phyloP scores from a whole-genome alignment of 2,888 invertebrate genomes.

The Norana najaformis region DNA sequence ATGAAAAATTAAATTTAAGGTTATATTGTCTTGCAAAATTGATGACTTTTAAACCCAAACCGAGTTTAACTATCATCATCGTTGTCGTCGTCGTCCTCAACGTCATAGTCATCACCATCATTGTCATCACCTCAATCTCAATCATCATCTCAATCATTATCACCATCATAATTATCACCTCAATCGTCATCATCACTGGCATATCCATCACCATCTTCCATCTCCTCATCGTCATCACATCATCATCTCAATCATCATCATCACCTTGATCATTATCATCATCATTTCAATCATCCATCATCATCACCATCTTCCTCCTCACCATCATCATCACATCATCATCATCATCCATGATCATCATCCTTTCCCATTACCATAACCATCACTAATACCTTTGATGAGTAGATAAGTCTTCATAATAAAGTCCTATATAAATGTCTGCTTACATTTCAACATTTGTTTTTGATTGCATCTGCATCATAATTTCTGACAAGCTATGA shows the following conservation, averaged over 20 bases:
- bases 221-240: background rate
- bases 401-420: background rate
- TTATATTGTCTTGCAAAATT: background rate
- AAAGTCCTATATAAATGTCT: background rate
- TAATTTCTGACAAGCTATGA: background rate
- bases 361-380: background rate
- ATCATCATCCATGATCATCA: background rate
- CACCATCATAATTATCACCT: too few species aligned
- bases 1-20: background rate
- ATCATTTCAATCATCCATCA: too few species aligned
- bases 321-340: background rate
- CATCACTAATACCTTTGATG: background rate
- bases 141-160: background rate
- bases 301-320: background rate
- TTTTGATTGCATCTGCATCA: background rate
- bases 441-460: background rate
- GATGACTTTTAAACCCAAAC: background rate
- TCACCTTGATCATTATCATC: background rate
- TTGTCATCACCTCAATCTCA: background rate
- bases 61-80: background rate
- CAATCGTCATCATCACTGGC: background rate
- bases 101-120: background rate
- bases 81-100: background rate
- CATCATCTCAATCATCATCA: background rate
- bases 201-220: background rate